Percentiles rank a stretch among this genome's conserved stretches.
These are phyloP conservation scores for Melanotus villosus DNA, from an alignment of 2,888 invertebrate genomes.

Conservation along the genomic window DNA sequence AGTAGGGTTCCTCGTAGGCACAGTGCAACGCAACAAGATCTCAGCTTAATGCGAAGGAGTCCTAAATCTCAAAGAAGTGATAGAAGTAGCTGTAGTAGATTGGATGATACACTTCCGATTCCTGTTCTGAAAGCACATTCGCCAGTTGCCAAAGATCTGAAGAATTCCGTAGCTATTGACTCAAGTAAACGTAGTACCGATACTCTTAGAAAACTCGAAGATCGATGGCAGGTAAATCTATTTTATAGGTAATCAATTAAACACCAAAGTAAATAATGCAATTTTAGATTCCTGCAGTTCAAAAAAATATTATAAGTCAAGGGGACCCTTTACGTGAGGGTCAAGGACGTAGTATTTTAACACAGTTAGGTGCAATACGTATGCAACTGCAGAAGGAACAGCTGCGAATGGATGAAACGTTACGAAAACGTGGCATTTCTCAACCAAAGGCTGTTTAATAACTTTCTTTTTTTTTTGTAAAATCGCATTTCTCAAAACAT, in stretches of 20 bases:
- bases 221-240: conserved; percentile 72
- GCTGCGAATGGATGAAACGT: conserved; percentile 71
- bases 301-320: conserved; percentile 73
- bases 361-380: conserved; percentile 78
- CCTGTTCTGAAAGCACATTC: conserved; percentile 73
- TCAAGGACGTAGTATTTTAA: conserved; percentile 72
- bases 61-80: conserved; percentile 70
- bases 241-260: too few species aligned
- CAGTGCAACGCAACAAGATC: conserved; percentile 72
- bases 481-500: conserved; percentile 32
- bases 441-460: conserved; percentile 67
- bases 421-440: conserved; percentile 64
- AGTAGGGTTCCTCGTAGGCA: conserved; percentile 69
- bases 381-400: conserved; percentile 79
- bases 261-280: conserved; percentile 27
- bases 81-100: conserved; percentile 71
- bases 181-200: conserved; percentile 61
- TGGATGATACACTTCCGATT: conserved; percentile 73
- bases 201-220: conserved; percentile 66
- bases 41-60: conserved; percentile 70
- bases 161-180: conserved; percentile 65
- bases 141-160: conserved; percentile 67
- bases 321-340: conserved; percentile 65
- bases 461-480: conserved; percentile 42
- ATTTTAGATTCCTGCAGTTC: conserved; percentile 75